Evolutionary conservation across 2,888 invertebrate species (phyloP).

Genomic region (Diplazon laetatorius): DNA sequence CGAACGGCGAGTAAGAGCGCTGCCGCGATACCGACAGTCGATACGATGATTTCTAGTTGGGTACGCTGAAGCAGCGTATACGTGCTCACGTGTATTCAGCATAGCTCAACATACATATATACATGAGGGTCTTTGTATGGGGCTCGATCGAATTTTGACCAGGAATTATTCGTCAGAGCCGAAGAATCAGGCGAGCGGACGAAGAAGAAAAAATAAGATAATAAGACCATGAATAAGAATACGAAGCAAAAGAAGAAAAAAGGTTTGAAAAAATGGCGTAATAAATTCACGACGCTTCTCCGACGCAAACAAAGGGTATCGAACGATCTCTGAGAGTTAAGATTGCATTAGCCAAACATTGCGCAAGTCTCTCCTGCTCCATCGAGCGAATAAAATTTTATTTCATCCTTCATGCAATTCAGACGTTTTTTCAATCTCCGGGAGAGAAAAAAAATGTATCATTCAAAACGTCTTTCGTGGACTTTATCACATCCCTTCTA

Average conservation of each 20-base stretch:
- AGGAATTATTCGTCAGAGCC: conserved; percentile 67
- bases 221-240: no score
- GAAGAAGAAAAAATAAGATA: conserved; percentile 34
- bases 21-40: conserved; percentile 62
- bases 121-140: background rate
- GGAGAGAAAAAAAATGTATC: conserved; percentile 36
- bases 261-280: conserved; percentile 64
- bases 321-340: conserved; percentile 58
- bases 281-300: conserved; percentile 71
- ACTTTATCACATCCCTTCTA: background rate
- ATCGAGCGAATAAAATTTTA: conserved; percentile 2
- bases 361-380: background rate
- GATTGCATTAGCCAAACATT: conserved; percentile 73
- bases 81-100: conserved; percentile 1
- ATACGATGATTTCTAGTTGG: conserved; percentile 51
- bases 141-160: no score
- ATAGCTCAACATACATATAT: background rate
- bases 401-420: background rate
- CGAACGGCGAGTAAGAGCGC: conserved; percentile 56
- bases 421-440: conserved; percentile 13
- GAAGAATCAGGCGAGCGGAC: background rate
- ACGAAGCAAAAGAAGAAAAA: conserved; percentile 57
- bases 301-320: conserved; percentile 71
- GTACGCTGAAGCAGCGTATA: conserved; percentile 22
- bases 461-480: conserved; percentile 4